Evolutionary conservation across 2,797 vertebrate species (phyloP), one percentile per base, ranked within the genome.

Genomic region (Typhlichthys eigenmanni): DNA sequence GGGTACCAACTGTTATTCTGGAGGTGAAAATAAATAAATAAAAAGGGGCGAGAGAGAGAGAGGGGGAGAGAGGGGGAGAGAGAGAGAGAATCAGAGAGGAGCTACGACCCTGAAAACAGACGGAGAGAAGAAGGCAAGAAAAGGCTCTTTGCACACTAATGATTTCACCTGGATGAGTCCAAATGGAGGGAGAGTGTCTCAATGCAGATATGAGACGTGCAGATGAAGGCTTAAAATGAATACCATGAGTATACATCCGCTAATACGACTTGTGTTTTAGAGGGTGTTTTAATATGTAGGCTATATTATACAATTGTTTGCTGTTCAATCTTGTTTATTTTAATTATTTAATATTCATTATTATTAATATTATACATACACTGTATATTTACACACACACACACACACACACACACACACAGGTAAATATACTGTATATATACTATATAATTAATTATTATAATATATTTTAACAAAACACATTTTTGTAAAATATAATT

Each of bases 211-310:
- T 17, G 56, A 59, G 68, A 77, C 76, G 72, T 76, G 71, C 70
- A 69, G 67, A 73, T 67, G 57, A 80, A 71, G 58, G 61, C 54
- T 75, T 70, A 34, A 24, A 64, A 56, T 55, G 9, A 65, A 48
- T 55, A 29, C n/a, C 69, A 58, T 2, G 60, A 58, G 10, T 32
- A 71, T 54, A 46, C 60, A 9, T 14, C 78, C 60, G 50, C 49
- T 55, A 47, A n/a, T 19, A 55, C 66, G 46, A 48, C 57, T 43
- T 2, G 19, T 14, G 52, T 13, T 29, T 14, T 17, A 19, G 50
- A 0, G n/a, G 2, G 9, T 50, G 46, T 46, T 60, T 58, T 29
- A 32, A 19, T 47, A 2, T 61, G 34, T 24, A 43, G 38, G 38
- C 38, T 43, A 43, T 43, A 43, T 43, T 43, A 9, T 29, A 29